Percentiles rank a stretch among this genome's conserved stretches.
Conservation (phyloP, 2,113 vertebrate genomes). For the Nestor notabilis region DNA sequence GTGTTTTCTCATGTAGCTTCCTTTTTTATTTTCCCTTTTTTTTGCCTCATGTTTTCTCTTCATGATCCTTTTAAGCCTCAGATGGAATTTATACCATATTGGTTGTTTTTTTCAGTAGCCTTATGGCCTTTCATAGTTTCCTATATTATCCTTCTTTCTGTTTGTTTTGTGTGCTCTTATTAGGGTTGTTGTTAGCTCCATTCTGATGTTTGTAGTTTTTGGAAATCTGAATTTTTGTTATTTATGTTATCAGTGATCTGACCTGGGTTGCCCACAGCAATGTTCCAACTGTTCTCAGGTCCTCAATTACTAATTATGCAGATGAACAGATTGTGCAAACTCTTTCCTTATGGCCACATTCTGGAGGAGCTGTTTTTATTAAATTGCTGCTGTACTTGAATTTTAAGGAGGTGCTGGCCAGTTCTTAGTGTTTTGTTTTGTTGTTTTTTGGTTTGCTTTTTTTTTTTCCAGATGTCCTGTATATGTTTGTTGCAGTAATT, state of each 20-base stretch:
- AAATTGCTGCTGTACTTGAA: constrained; percentile 68
- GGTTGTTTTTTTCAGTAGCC: background rate
- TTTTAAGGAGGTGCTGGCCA: constrained; percentile 68
- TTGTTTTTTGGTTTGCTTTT: background rate
- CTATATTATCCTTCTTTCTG: constrained; percentile 58
- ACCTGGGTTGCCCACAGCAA: constrained; percentile 76
- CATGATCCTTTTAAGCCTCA: background rate
- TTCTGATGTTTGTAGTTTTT: constrained; percentile 75
- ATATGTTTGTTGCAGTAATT: background rate
- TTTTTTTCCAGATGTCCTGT: background rate
- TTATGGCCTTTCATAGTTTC: constrained; percentile 16
- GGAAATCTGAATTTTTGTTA: constrained; percentile 78
- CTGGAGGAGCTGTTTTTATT: constrained; percentile 74
- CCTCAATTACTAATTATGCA: constrained; percentile 82
- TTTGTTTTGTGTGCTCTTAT: constrained; percentile 73
- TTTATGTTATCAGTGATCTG: constrained; percentile 79
- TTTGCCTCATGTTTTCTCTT: accelerated
- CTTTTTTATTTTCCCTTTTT: accelerated
- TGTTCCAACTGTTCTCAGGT: constrained; percentile 82
- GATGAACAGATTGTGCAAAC: constrained; percentile 82
- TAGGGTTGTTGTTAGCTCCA: constrained; percentile 66
- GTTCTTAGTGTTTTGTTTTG: background rate
- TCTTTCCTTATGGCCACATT: constrained; percentile 80
- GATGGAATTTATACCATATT: background rate
- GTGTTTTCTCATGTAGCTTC: background rate